A percentile compares a stretch with the other conserved stretches of the same genome.
These are phyloP conservation scores for Gallinago undulata DNA, from an alignment of 2,113 vertebrate species.

Conservation along the genomic window DNA sequence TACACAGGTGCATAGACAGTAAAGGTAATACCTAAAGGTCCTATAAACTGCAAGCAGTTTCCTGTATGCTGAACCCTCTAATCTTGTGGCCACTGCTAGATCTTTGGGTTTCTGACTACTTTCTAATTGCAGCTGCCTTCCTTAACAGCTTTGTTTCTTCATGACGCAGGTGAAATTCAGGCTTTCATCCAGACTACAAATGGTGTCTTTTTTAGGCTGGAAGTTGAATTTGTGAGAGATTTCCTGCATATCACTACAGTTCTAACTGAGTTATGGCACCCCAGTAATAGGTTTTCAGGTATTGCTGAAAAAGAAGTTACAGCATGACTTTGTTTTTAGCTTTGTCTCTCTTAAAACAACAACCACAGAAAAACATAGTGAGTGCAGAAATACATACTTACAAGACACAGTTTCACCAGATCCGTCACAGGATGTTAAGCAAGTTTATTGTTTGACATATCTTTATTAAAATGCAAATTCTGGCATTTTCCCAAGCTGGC, in stretches of 20 bases:
- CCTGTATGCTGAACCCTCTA: neutral
- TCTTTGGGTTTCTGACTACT: neutral
- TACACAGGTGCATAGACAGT: neutral
- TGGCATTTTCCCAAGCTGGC: constrained; percentile 31
- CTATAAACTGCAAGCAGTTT: neutral
- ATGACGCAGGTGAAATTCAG: neutral
- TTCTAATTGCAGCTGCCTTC: neutral
- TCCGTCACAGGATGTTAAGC: neutral
- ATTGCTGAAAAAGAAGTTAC: neutral
- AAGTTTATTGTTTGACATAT: constrained; percentile 35
- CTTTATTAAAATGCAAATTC: constrained; percentile 62
- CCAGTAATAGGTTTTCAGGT: neutral
- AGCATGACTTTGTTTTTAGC: neutral
- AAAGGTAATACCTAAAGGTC: neutral
- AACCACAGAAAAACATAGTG: neutral
- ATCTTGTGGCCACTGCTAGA: neutral
- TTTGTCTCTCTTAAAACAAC: neutral
- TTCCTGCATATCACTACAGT: neutral
- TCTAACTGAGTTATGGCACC: neutral
- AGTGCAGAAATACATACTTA: neutral
- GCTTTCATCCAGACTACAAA: neutral
- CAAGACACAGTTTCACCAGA: neutral
- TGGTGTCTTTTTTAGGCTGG: neutral
- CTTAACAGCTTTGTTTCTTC: neutral
- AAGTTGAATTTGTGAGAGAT: neutral